Evolutionary conservation across 2,113 vertebrate species (phyloP).

Genomic region (Sula dactylatra): DNA sequence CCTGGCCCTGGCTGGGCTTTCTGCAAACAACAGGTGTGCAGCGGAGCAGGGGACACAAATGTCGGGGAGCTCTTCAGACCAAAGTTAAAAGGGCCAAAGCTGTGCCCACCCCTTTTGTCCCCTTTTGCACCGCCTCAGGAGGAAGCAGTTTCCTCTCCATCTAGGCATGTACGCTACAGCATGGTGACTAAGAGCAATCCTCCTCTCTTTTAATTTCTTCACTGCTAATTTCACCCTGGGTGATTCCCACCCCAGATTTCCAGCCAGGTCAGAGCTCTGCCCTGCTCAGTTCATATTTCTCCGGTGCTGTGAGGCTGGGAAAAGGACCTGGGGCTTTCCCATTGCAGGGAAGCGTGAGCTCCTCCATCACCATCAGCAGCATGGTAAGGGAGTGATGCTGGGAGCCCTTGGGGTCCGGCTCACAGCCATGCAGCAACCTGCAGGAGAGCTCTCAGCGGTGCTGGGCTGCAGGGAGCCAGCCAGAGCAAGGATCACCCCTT

Average conservation of each 20-base stretch:
- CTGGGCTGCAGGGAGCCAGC: background rate
- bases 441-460: background rate
- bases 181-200: background rate
- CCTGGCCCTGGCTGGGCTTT: background rate
- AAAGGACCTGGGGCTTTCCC: background rate
- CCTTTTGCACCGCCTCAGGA: background rate
- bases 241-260: background rate
- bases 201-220: background rate
- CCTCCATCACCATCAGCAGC: background rate
- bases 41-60: accelerated
- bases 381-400: background rate
- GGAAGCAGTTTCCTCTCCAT: background rate
- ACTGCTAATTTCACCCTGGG: background rate
- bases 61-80: background rate
- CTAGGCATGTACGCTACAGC: background rate
- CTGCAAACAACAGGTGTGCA: background rate
- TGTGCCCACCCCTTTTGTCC: background rate
- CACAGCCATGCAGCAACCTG: background rate
- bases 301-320: accelerated
- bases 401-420: background rate
- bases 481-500: background rate
- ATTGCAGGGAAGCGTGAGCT: background rate
- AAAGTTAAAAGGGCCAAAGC: background rate
- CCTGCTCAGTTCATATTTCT: background rate
- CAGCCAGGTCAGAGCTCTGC: background rate